A percentile compares a stretch with the other conserved stretches of the same genome.
These are phyloP conservation scores for Argyrosomus regius DNA, from an alignment of 2,797 vertebrate species.

Conservation along the genomic window DNA sequence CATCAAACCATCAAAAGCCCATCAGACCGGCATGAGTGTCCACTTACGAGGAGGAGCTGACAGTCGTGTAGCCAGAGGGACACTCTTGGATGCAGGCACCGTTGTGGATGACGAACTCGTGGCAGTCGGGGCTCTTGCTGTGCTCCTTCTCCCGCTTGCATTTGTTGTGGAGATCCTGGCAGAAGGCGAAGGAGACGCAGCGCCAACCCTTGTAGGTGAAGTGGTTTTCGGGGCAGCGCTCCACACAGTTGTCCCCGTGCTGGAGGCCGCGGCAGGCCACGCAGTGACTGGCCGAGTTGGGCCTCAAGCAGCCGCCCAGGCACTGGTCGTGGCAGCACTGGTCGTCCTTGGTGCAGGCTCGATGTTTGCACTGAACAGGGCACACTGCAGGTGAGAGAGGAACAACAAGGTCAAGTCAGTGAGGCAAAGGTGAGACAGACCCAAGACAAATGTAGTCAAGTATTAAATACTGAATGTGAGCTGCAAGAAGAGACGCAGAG, in stretches of 20 bases:
- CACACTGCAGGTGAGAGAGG: conserved; percentile 87
- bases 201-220: conserved; percentile 94
- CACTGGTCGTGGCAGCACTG: conserved; percentile 95
- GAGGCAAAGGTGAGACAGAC: not conserved
- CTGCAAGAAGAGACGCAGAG: not conserved
- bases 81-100: conserved; percentile 93
- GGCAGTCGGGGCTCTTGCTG: conserved; percentile 83
- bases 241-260: conserved; percentile 87
- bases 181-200: conserved; percentile 92
- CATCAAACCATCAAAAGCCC: conserved; percentile 23
- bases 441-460: not conserved
- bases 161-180: conserved; percentile 91
- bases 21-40: conserved; percentile 20
- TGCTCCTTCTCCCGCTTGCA: conserved; percentile 83
- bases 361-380: conserved; percentile 90
- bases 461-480: not conserved
- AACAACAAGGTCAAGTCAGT: conserved; percentile 13
- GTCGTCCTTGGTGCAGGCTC: conserved; percentile 89
- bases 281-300: conserved; percentile 85
- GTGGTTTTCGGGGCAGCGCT: conserved; percentile 87
- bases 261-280: conserved; percentile 92
- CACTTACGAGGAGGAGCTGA: conserved; percentile 95
- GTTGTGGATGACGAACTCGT: conserved; percentile 93
- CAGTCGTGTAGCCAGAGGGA: conserved; percentile 94
- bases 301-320: conserved; percentile 91